Evolutionary conservation across 37 sponge, comb jelly and placozoan genomes (phyloP).

Genomic region (Petrosia ficiformis): DNA sequence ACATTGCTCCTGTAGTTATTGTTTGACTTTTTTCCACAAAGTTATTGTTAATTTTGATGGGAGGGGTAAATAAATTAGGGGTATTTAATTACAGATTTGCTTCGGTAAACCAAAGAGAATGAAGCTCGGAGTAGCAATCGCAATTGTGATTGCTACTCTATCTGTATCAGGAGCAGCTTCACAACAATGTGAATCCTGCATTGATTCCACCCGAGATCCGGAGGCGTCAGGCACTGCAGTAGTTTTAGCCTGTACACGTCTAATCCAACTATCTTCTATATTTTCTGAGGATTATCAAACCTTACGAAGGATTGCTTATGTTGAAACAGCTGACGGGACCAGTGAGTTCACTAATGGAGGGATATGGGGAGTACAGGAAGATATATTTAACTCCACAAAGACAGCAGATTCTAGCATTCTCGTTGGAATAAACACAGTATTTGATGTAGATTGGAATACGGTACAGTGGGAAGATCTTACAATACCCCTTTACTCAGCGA

Average conservation of each 20-base stretch:
- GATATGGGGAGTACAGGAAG: not conserved
- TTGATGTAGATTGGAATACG: slow-evolving; percentile 1
- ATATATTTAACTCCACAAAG: not conserved
- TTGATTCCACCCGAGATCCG: not conserved
- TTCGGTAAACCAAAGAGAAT: too few relatives aligned
- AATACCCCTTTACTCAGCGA: slow-evolving; percentile 15
- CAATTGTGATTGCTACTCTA: too few relatives aligned
- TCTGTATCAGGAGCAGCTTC: too few relatives aligned
- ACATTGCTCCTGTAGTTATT: too few relatives aligned
- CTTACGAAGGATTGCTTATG: not conserved
- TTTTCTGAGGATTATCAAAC: not conserved
- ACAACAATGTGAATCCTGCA: not conserved
- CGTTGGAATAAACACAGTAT: not conserved
- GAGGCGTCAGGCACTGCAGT: not conserved
- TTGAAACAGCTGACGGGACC: not conserved
- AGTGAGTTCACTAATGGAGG: not conserved
- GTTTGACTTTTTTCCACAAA: too few relatives aligned
- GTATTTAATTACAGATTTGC: too few relatives aligned
- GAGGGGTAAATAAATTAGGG: too few relatives aligned
- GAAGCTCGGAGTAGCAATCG: too few relatives aligned
- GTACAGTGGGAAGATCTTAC: slow-evolving; percentile 2
- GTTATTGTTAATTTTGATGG: too few relatives aligned
- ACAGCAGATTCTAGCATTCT: not conserved
- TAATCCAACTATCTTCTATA: not conserved
- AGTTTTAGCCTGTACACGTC: not conserved